Conservation (phyloP, 2,797 vertebrate species). For the Odontamblyopus lacepedii region DNA sequence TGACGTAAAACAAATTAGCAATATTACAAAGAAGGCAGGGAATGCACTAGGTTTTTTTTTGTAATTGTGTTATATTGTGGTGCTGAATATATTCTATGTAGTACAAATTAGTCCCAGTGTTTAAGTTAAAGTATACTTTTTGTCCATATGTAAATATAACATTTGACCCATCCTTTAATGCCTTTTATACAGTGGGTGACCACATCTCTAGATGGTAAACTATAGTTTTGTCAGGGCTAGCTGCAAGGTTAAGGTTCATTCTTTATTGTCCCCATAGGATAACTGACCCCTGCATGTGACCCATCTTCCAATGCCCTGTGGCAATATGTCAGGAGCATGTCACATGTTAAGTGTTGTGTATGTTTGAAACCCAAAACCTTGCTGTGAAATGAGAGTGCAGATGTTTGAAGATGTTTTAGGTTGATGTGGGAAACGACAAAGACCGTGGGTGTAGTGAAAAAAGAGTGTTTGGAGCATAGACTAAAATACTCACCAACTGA, state of each 20-base stretch:
- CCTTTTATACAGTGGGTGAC: too few species aligned
- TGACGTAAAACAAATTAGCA: slow-evolving; percentile 20
- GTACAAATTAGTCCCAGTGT: too few species aligned
- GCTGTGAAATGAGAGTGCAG: neutral
- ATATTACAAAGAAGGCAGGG: slow-evolving; percentile 1
- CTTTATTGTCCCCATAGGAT: neutral
- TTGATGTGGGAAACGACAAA: neutral
- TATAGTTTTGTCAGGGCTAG: too few species aligned
- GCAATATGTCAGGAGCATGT: neutral
- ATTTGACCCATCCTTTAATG: too few species aligned
- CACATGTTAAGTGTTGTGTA: neutral
- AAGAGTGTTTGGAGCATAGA: too few species aligned
- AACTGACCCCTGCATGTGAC: neutral
- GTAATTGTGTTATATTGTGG: too few species aligned
- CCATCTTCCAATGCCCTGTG: neutral
- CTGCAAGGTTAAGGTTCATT: neutral
- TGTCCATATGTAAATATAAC: too few species aligned
- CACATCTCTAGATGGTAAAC: too few species aligned
- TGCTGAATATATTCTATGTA: too few species aligned
- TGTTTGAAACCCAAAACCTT: too few species aligned
- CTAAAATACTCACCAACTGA: neutral
- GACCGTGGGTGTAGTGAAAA: neutral
- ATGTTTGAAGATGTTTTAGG: too few species aligned
- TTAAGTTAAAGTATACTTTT: too few species aligned
- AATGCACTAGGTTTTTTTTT: neutral